phyloP scores from a whole-genome alignment of 2,888 invertebrate genomes.

The Anthophora plumipes region DNA sequence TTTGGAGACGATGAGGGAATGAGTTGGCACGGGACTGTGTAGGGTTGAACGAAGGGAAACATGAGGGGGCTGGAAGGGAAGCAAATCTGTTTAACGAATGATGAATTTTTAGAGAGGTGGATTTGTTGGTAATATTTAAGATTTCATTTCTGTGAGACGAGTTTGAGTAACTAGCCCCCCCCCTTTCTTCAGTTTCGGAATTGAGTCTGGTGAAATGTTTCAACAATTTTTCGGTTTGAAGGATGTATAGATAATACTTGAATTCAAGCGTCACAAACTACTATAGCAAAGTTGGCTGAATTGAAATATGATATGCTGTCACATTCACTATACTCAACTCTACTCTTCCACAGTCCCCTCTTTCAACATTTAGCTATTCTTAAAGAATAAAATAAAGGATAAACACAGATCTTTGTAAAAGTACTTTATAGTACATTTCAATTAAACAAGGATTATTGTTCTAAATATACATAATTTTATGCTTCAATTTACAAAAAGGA shows the following conservation, averaged over 20 bases:
- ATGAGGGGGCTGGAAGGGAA: slow-evolving; percentile 13
- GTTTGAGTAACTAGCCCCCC: neutral
- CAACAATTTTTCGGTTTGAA: too few relatives aligned
- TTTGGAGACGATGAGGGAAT: neutral
- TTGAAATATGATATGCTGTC: neutral
- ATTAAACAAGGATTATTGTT: too few relatives aligned
- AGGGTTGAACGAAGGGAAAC: slow-evolving; percentile 12
- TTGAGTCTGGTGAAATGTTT: neutral
- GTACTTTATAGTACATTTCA: too few relatives aligned
- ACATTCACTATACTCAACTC: neutral
- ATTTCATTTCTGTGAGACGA: neutral
- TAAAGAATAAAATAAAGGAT: too few relatives aligned
- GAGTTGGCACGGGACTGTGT: neutral
- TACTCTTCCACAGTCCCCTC: too few relatives aligned
- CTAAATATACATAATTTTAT: too few relatives aligned
- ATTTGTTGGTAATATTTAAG: slow-evolving; percentile 16
- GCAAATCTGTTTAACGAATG: slow-evolving; percentile 38
- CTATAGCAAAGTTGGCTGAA: too few relatives aligned
- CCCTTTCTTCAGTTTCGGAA: neutral
- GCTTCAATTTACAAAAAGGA: too few relatives aligned
- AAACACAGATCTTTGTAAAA: too few relatives aligned
- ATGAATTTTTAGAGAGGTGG: slow-evolving; percentile 34
- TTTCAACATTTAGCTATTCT: too few relatives aligned
- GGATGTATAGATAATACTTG: too few relatives aligned
- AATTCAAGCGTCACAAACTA: too few relatives aligned